Evolutionary conservation across 2,113 vertebrate species (phyloP).

Genomic region (Mustelus asterias): DNA sequence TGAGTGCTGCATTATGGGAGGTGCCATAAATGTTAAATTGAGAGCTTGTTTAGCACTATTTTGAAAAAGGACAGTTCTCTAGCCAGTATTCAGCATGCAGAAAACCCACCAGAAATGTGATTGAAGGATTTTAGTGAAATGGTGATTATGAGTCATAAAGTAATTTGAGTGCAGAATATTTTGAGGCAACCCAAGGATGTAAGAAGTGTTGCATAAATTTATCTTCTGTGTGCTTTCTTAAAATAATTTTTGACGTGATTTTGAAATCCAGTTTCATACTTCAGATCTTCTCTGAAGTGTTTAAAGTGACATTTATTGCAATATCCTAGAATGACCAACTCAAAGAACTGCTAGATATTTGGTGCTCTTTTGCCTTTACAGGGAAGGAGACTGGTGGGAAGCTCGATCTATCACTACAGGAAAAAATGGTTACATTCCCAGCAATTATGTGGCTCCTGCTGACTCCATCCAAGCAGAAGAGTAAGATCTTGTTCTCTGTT

Average conservation of each 20-base stretch:
- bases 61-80: background rate
- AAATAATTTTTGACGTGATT: background rate
- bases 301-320: conserved; percentile 20
- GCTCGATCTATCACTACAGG: conserved; percentile 94
- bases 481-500: conserved; percentile 59
- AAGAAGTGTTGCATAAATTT: background rate
- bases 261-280: background rate
- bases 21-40: background rate
- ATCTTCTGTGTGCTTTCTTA: background rate
- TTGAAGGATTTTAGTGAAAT: background rate
- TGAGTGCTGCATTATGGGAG: background rate
- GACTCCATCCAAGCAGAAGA: conserved; percentile 99
- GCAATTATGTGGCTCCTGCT: conserved; percentile 96
- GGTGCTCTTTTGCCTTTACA: conserved; percentile 46
- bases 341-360: rapidly evolving
- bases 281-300: background rate
- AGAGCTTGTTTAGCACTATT: background rate
- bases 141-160: background rate
- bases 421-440: conserved; percentile 96
- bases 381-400: conserved; percentile 99
- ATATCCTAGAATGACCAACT: background rate
- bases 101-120: background rate
- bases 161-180: background rate
- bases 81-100: background rate
- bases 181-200: background rate